Evolutionary conservation across 2,113 vertebrate genomes (phyloP).

Genomic region (Hippocampus mohnikei): DNA sequence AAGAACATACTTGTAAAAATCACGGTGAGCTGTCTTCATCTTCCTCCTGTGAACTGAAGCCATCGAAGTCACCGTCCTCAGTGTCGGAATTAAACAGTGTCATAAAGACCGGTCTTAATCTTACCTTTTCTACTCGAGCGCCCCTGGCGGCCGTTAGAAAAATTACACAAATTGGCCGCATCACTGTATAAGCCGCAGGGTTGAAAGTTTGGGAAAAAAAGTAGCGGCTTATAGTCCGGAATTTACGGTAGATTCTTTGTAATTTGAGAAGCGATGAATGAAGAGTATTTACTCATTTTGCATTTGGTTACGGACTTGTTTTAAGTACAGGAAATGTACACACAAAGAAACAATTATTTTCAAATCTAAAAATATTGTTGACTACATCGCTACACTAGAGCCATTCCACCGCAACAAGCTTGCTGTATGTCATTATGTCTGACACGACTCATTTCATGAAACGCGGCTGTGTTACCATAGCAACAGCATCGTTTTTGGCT

Average conservation of each 20-base stretch:
- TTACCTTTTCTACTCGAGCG: no score
- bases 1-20: no score
- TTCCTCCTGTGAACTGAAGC: no score
- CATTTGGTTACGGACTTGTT: slow-evolving; percentile 34
- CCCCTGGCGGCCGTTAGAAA: no score
- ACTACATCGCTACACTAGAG: neutral
- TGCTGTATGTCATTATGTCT: slow-evolving; percentile 16
- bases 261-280: slow-evolving; percentile 31
- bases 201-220: no score
- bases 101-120: no score
- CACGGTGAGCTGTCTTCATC: no score
- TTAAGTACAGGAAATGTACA: neutral
- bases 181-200: no score
- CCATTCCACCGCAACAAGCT: slow-evolving; percentile 8
- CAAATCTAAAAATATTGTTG: neutral
- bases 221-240: no score
- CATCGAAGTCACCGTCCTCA: no score
- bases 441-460: slow-evolving; percentile 17
- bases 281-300: slow-evolving; percentile 1
- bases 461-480: slow-evolving; percentile 52
- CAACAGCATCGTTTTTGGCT: slow-evolving; percentile 36
- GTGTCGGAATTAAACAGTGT: no score
- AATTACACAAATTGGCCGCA: no score
- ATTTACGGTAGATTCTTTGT: slow-evolving; percentile 18
- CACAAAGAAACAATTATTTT: neutral